Evolutionary conservation across 1,140 invertebrate species (phyloP), one percentile per base, ranked within the genome.

Genomic region (Diplogasteroides magnus): DNA sequence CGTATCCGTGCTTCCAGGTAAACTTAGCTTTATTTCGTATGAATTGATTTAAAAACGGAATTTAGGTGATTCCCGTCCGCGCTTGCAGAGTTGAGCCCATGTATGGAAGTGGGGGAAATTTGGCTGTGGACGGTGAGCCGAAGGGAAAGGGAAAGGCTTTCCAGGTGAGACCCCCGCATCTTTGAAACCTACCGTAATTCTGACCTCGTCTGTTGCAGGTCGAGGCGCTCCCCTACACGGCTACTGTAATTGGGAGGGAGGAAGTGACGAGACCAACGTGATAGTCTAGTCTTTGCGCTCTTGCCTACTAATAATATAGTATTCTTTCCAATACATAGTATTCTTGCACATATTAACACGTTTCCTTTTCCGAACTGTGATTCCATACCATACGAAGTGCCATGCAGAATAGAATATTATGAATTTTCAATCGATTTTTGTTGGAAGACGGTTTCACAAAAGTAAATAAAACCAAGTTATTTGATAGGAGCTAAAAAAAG

Each of bases 101-200:
- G 37, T 6, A 48, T 19, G 37, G 37, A 48, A 11, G 37, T 48
- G 37, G 37, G 19, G 37, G 37, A 48, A 48, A 48, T 48, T 6
- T 48, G 19, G 37, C 37, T 11, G 37, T 48, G 19, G 37, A 48
- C 19, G 37, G 37, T 11, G 37, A 48, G 19, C 37, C 37, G 37
- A 48, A 48, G 37, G 37, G 37, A 48, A 48, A 48, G 37, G 37
- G 37, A 48, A 48, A 48, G 37, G 37, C 37, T 48, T 48, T 48
- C 37, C 37, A 48, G 37, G 37, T 48, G 19, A 11, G 37, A 48
- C 37, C 19, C 19, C 37, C 19, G 37, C 6, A 48, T 48, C 6
- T 19, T 11, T 48, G 6, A 6, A 19, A 48, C 19, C 37, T 6
- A 48, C 19, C 6, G 19, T 11, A 11, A 48, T 48, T 48, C 37